Percentiles rank a stretch among this genome's conserved stretches.
Evolutionary conservation across 2,888 invertebrate species (phyloP).

Genomic region (Scaeva pyrastri): DNA sequence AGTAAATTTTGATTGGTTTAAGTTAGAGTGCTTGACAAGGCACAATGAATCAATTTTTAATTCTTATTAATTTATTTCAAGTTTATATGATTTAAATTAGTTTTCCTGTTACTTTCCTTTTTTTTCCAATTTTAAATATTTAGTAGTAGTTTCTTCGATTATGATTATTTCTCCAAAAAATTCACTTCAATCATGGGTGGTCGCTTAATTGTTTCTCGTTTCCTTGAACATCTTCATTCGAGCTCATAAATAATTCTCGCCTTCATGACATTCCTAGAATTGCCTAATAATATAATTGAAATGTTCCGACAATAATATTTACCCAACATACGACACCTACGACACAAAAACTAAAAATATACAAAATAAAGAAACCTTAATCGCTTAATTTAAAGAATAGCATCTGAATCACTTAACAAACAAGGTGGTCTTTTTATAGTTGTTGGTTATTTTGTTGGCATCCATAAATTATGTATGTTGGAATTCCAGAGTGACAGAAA

Average conservation of each 20-base stretch:
- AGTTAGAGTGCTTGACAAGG: too few species aligned
- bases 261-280: constrained; percentile 50
- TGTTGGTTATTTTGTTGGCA: constrained; percentile 9
- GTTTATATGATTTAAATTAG: too few species aligned
- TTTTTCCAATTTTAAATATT: too few species aligned
- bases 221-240: constrained; percentile 12
- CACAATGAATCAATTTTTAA: too few species aligned
- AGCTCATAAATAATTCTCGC: constrained; percentile 13
- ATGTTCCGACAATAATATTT: constrained; percentile 67
- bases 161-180: too few species aligned
- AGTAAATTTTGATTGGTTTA: too few species aligned
- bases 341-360: constrained; percentile 8
- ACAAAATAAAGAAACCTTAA: constrained; percentile 9
- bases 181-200: constrained; percentile 6
- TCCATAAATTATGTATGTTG: constrained; percentile 40
- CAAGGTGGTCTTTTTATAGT: constrained; percentile 61
- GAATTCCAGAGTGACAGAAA: not conserved
- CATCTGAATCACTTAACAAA: constrained; percentile 39
- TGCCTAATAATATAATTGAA: constrained; percentile 49
- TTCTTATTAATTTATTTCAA: too few species aligned
- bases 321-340: constrained; percentile 68
- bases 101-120: too few species aligned
- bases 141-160: too few species aligned
- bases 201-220: not conserved
- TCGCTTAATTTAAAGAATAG: constrained; percentile 49